Evolutionary conservation across 1,140 invertebrate species (phyloP), one percentile per base, ranked within the genome.

Genomic region (Hyles vespertilio): DNA sequence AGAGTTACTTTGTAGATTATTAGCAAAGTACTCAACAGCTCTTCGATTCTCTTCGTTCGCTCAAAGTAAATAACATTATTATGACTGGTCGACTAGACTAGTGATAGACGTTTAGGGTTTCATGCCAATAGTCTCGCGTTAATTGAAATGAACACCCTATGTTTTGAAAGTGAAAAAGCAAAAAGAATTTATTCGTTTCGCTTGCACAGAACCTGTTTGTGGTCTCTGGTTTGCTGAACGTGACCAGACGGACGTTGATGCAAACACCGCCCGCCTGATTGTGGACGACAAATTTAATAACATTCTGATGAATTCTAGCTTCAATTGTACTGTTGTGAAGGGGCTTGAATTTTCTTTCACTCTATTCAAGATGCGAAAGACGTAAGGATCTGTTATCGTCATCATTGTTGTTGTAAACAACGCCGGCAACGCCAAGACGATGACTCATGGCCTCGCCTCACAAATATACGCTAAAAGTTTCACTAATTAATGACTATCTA

Each of bases 171-270:
- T 77, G 70, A 79, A 81, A 82, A 79, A 79, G 70, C 66, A 72
- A 73, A 81, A 81, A 68, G 74, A 72, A 61, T 74, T 67, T 61
- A 64, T 75, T 79, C 78, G 71, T 79, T 77, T 79, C 71, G 58
- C 68, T 74, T 75, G 74, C 61, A 66, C 57, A 59, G 70, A 66
- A 77, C 79, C 70, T 84, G 83, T 86, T 87, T 84, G 80, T 80
- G 66, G 73, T 75, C 70, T 70, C 70, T 75, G 79, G 82, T 86
- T 85, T 84, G 75, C 72, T 52, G 83, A 86, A 86, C 85, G 85
- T 88, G 85, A 88, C 81, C 79, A 86, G 83, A 88, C 83, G 69
- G 73, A 51, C 63, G 72, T 76, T 74, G 70, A 66, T 61, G 62
- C 65, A 68, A 65, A 55, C 68, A 67, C 75, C 77, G 74, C 80